These are phyloP conservation scores for Muscicapa comitata DNA, from an alignment of 2,797 vertebrate genomes.

Conservation along the genomic window DNA sequence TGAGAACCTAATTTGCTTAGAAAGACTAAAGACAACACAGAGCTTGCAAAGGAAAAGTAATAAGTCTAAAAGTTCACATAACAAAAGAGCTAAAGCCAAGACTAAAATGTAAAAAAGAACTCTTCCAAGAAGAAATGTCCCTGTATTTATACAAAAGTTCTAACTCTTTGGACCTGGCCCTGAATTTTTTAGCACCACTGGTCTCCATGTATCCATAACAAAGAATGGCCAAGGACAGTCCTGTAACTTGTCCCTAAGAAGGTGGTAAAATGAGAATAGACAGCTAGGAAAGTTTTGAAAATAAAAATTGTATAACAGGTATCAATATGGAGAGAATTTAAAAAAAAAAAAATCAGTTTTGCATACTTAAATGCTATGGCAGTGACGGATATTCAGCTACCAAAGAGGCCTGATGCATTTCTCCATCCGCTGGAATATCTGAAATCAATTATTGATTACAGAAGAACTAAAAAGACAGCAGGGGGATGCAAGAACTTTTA, in stretches of 20 bases:
- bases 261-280: neutral
- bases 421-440: neutral
- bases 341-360: neutral
- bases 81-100: neutral
- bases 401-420: neutral
- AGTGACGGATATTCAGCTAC: neutral
- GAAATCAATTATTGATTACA: neutral
- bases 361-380: neutral
- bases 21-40: neutral
- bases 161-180: neutral
- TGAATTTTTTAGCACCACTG: neutral
- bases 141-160: neutral
- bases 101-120: neutral
- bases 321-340: neutral
- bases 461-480: neutral
- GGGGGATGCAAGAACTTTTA: neutral
- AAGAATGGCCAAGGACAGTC: neutral
- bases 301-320: neutral
- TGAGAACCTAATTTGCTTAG: constrained; percentile 16
- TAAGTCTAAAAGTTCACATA: neutral
- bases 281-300: neutral
- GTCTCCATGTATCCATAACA: neutral
- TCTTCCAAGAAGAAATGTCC: neutral
- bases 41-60: neutral
- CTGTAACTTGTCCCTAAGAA: neutral